phyloP scores from a whole-genome alignment of 2,888 invertebrate genomes.

The Empis livida region DNA sequence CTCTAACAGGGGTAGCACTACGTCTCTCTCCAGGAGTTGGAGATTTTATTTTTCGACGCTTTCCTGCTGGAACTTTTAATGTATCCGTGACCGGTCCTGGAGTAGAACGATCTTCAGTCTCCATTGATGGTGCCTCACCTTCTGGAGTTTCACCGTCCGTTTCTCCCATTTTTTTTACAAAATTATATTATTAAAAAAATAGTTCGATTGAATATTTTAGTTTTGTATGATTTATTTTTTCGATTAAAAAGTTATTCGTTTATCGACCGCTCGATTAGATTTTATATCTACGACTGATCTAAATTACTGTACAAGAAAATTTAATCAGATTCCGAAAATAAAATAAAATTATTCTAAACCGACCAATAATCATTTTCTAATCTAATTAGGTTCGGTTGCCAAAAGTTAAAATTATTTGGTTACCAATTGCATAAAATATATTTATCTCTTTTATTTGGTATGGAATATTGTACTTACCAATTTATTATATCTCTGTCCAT shows the following conservation, averaged over 20 bases:
- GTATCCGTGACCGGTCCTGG: constrained; percentile 26
- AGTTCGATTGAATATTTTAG: neutral
- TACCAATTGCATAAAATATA: neutral
- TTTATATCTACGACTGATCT: constrained; percentile 34
- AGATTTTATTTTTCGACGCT: constrained; percentile 32
- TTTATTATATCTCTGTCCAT: too few species aligned
- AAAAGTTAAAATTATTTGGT: constrained; percentile 14
- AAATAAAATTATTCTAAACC: constrained; percentile 9
- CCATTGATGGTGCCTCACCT: constrained; percentile 25
- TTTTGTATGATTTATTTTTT: constrained; percentile 12
- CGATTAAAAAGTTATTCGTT: constrained; percentile 22
- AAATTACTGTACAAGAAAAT: constrained; percentile 13
- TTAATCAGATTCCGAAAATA: neutral
- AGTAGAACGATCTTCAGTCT: constrained; percentile 24
- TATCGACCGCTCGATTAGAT: constrained; percentile 34
- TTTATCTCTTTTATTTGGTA: neutral
- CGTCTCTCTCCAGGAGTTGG: constrained; percentile 34
- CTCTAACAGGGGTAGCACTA: constrained; percentile 34
- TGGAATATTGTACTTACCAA: too few species aligned
- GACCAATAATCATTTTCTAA: constrained; percentile 12
- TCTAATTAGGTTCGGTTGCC: constrained; percentile 16
- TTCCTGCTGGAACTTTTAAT: constrained; percentile 29
- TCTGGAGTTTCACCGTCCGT: constrained; percentile 31
- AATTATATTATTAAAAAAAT: neutral
- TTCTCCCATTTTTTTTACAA: constrained; percentile 27